Base-by-base conservation (phyloP, 2,113 vertebrate species). In the Phalacrocorax carbo region DNA sequence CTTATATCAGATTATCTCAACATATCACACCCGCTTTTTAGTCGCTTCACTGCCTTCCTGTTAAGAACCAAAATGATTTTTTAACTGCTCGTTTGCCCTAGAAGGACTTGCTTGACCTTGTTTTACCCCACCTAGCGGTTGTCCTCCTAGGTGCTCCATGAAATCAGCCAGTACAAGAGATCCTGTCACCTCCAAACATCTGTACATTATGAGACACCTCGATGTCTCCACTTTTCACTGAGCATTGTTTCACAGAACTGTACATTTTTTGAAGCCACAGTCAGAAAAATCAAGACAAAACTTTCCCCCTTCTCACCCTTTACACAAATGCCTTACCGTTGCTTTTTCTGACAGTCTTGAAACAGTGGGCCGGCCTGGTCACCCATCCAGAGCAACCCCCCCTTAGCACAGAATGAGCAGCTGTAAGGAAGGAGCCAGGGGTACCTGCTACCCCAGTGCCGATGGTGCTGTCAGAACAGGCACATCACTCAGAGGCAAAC, bases 1-100 rank as follows among this genome's bases (percentile, higher is more conserved):
- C 72, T 86, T 81, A 19, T 38, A 92, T 95, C 86, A 91, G 72
- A 95, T 91, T 96, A 96, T 96, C 91, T 94, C 94, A 93, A 84
- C 65, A 42, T 42, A 95, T 86, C 95, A 82, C 86, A 86, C 91
- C 89, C 70, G 8, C 81, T 75, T 96, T 95, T 91, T 40, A 95
- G 91, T 51, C 23, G 23, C 91, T 95, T 87, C 94, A 42, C 72
- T 94, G 94, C 93, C 86, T 93, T 68, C 64, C 96, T 64, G 77
- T 87, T 94, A 91, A 95, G 83, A 81, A 91, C 64, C 60, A 88
- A 83, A 92, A 86, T 66, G 27, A 91, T 83, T 94, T 94, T 76
- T 89, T 75, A 97, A 94, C 61, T 10, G 26, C 76, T 91, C 93
- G 78, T 94, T 84, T 91, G 86, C 89, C 81, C 86, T 91, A 71